Percentiles rank a stretch among this genome's conserved stretches.
These are phyloP conservation scores for Chelon auratus DNA, from an alignment of 2,797 vertebrate genomes.

Conservation along the genomic window DNA sequence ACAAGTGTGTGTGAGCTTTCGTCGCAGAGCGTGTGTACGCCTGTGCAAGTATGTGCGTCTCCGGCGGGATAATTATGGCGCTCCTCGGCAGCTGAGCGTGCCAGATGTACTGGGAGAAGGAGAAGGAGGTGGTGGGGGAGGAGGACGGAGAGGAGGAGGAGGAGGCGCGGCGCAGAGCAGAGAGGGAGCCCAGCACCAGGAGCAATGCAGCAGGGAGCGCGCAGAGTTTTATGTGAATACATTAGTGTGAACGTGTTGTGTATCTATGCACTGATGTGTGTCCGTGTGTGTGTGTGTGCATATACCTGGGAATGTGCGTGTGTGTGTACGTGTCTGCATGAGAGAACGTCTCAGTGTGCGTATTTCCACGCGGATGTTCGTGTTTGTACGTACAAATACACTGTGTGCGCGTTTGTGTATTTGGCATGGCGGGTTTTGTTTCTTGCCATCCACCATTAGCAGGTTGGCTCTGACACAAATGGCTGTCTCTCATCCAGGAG, in stretches of 20 bases:
- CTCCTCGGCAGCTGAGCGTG: constrained; percentile 99
- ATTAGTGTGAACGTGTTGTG: constrained; percentile 62
- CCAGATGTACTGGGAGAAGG: constrained; percentile 94
- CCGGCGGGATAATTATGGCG: constrained; percentile 99
- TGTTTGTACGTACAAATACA: constrained; percentile 46
- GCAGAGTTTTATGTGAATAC: constrained; percentile 68
- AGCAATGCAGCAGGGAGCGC: constrained; percentile 90
- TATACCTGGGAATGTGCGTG: constrained; percentile 34
- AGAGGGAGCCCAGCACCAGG: constrained; percentile 86
- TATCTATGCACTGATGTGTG: constrained; percentile 51
- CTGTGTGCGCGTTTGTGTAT: constrained; percentile 21
- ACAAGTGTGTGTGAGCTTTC: constrained; percentile 70
- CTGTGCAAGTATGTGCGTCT: constrained; percentile 75
- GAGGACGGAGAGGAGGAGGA: constrained; percentile 79
- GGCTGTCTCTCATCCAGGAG: constrained; percentile 85
- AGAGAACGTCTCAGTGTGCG: constrained; percentile 35
- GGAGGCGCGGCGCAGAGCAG: constrained; percentile 85
- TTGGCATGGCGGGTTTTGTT: constrained; percentile 69
- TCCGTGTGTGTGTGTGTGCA: constrained; percentile 21
- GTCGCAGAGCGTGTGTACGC: constrained; percentile 53
- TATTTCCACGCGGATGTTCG: constrained; percentile 56
- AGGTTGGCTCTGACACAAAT: constrained; percentile 94
- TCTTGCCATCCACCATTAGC: constrained; percentile 96
- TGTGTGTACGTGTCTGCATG: constrained; percentile 11
- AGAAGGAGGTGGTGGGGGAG: constrained; percentile 84